These are phyloP conservation scores for Ispidina lecontei DNA, from an alignment of 2,797 vertebrate genomes.

Conservation along the genomic window DNA sequence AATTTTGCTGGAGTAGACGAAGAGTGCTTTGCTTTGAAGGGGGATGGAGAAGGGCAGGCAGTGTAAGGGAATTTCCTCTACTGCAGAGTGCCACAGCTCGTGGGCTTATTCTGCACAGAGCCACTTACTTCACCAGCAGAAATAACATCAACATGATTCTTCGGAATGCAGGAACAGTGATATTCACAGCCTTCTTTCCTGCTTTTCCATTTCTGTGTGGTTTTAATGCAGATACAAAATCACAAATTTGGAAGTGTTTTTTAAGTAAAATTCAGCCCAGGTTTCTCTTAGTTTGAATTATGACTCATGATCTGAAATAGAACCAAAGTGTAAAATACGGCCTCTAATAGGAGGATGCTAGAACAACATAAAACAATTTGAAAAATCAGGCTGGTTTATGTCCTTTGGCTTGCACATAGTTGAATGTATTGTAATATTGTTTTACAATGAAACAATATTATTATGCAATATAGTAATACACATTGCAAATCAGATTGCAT, in stretches of 20 bases:
- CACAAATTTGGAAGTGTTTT: not conserved
- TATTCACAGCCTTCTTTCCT: not conserved
- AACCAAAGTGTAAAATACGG: not conserved
- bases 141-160: not conserved
- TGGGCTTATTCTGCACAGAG: not conserved
- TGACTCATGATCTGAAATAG: not conserved
- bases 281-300: not conserved
- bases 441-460: not conserved
- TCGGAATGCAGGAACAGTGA: not conserved
- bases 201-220: not conserved
- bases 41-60: fast-evolving
- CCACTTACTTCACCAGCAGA: not conserved
- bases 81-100: not conserved
- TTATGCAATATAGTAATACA: not conserved
- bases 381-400: not conserved
- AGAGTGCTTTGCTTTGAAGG: not conserved
- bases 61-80: not conserved
- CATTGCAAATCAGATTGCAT: not conserved
- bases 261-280: not conserved
- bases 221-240: not conserved
- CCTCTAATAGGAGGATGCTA: not conserved
- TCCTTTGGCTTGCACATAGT: not conserved
- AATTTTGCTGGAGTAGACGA: not conserved
- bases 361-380: not conserved
- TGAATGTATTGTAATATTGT: not conserved